Percentiles rank a stretch among this genome's conserved stretches.
phyloP scores from a whole-genome alignment of 2,797 vertebrate species.

The Cynodonichthys magdalenae region DNA sequence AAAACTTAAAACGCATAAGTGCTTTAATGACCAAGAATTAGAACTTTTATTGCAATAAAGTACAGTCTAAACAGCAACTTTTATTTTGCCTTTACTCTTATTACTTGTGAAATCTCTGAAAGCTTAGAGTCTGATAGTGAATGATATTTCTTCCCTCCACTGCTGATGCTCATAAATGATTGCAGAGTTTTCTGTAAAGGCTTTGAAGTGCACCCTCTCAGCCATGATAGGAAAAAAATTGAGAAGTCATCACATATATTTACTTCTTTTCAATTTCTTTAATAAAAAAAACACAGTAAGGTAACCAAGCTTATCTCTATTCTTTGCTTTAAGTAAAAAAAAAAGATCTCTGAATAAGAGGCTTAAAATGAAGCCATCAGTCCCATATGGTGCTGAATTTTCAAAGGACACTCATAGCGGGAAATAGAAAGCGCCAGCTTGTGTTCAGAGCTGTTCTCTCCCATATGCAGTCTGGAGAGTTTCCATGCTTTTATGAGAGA shows the following conservation, averaged over 20 bases:
- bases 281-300: slow-evolving; percentile 30
- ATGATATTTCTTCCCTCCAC: neutral
- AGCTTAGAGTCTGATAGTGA: slow-evolving; percentile 6
- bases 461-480: slow-evolving; percentile 49
- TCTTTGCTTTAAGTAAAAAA: slow-evolving; percentile 34
- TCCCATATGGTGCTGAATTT: slow-evolving; percentile 74
- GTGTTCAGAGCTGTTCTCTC: slow-evolving; percentile 59
- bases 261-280: slow-evolving; percentile 18
- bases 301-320: slow-evolving; percentile 9
- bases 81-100: no score
- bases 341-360: slow-evolving; percentile 37
- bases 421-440: slow-evolving; percentile 61
- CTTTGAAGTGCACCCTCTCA: slow-evolving; percentile 32
- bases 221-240: slow-evolving; percentile 22
- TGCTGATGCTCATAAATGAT: slow-evolving; percentile 13
- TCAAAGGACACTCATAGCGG: slow-evolving; percentile 65
- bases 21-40: neutral
- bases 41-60: neutral
- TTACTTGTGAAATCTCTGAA: neutral
- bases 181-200: slow-evolving; percentile 11
- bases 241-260: slow-evolving; percentile 14
- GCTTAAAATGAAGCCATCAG: slow-evolving; percentile 47
- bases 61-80: neutral
- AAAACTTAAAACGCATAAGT: no score
- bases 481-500: slow-evolving; percentile 46